Evolutionary conservation across 53 echinoderm and acorn worm genomes (phyloP).

Genomic region (Echinometra lucunter): DNA sequence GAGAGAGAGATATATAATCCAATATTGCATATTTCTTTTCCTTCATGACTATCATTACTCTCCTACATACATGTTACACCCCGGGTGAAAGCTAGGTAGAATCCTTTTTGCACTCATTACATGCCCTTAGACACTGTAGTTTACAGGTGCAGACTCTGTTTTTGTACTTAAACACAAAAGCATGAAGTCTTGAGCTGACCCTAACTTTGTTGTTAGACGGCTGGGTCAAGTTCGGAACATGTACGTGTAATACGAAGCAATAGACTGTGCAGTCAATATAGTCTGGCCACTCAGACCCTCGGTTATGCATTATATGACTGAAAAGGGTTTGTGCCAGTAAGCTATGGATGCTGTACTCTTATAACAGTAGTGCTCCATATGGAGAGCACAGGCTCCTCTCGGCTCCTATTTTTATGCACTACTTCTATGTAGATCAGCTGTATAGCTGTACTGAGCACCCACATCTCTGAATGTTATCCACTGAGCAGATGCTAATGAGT

Average conservation of each 20-base stretch:
- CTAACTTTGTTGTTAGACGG: no score
- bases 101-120: neutral
- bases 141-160: no score
- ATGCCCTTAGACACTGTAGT: neutral
- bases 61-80: neutral
- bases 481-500: constrained; percentile 10
- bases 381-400: neutral
- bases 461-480: neutral
- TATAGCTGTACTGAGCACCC: neutral
- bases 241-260: no score
- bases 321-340: no score
- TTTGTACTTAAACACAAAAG: no score
- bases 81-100: neutral
- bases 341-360: no score
- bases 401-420: neutral
- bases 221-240: no score
- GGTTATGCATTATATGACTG: no score
- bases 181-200: no score
- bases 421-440: neutral
- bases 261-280: no score
- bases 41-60: neutral
- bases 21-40: neutral
- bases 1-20: no score
- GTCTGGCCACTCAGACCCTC: no score
- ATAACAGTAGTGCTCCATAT: neutral